Evolutionary conservation across 2,888 invertebrate species (phyloP).

Genomic region (Torymus auratus): DNA sequence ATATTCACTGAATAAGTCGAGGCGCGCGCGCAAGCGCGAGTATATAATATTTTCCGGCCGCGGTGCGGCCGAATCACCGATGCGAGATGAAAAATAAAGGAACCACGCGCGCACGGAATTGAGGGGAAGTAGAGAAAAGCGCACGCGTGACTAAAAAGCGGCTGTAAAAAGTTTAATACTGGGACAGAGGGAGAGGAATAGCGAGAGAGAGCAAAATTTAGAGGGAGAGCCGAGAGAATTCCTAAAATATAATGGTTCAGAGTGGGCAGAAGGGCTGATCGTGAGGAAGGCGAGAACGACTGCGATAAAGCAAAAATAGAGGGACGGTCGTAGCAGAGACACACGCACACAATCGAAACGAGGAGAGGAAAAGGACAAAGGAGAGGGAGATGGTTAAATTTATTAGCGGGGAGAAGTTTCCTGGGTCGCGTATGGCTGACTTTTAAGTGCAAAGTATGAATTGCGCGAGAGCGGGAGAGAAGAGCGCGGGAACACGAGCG

Average conservation of each 20-base stretch:
- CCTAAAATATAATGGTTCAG: too few relatives aligned
- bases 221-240: too few relatives aligned
- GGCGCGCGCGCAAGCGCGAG: neutral
- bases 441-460: slow-evolving; percentile 43
- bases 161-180: slow-evolving; percentile 5
- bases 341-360: too few relatives aligned
- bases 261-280: too few relatives aligned
- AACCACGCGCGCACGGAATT: slow-evolving; percentile 10
- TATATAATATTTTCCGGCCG: slow-evolving; percentile 34
- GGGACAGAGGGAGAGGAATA: neutral
- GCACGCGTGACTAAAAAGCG: slow-evolving; percentile 4
- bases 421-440: slow-evolving; percentile 19
- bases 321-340: too few relatives aligned
- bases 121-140: neutral
- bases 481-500: too few relatives aligned
- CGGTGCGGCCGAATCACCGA: slow-evolving; percentile 26
- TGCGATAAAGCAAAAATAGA: too few relatives aligned
- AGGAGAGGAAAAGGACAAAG: neutral
- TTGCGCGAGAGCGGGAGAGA: neutral
- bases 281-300: too few relatives aligned
- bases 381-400: neutral
- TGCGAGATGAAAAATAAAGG: slow-evolving; percentile 46
- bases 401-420: slow-evolving; percentile 21
- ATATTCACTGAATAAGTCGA: slow-evolving; percentile 43
- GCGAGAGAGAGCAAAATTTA: neutral